These are phyloP conservation scores for Hypselothyrea guttata DNA, from an alignment of 2,888 invertebrate genomes.

Conservation along the genomic window DNA sequence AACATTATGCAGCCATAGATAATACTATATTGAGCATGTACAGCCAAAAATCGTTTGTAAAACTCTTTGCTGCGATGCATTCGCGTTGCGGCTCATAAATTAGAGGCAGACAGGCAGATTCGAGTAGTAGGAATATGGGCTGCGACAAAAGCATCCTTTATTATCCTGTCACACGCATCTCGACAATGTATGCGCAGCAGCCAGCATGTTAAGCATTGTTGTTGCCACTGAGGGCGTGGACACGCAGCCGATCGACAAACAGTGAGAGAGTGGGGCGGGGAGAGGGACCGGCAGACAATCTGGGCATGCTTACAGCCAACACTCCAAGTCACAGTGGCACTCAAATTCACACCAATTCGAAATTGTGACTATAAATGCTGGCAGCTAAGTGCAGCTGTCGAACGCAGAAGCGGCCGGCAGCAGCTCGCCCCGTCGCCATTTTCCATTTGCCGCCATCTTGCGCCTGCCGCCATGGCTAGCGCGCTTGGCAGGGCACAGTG, in stretches of 20 bases:
- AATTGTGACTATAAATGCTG: slow-evolving; percentile 52
- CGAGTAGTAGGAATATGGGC: slow-evolving; percentile 7
- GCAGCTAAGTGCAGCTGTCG: slow-evolving; percentile 52
- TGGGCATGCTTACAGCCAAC: not conserved
- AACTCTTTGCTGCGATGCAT: not conserved
- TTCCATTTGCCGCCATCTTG: not conserved
- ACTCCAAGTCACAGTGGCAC: slow-evolving; percentile 33
- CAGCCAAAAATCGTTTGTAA: not conserved
- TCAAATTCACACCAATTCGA: slow-evolving; percentile 51
- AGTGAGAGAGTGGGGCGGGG: slow-evolving; percentile 2
- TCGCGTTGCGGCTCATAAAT: slow-evolving; percentile 24
- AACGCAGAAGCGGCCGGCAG: slow-evolving; percentile 33
- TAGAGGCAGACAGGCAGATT: slow-evolving; percentile 11
- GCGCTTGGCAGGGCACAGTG: too few species aligned
- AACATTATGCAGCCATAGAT: too few species aligned
- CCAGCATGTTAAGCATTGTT: slow-evolving; percentile 12
- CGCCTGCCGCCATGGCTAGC: not conserved
- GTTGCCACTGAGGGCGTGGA: slow-evolving; percentile 19
- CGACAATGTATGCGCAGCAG: slow-evolving; percentile 38
- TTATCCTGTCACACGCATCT: slow-evolving; percentile 63
- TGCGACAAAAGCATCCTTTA: slow-evolving; percentile 60
- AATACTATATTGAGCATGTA: not conserved
- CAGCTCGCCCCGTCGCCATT: not conserved
- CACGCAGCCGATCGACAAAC: slow-evolving; percentile 29
- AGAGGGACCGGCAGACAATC: slow-evolving; percentile 1